phyloP scores from a whole-genome alignment of 2,113 vertebrate species.

The Xenopus borealis region DNA sequence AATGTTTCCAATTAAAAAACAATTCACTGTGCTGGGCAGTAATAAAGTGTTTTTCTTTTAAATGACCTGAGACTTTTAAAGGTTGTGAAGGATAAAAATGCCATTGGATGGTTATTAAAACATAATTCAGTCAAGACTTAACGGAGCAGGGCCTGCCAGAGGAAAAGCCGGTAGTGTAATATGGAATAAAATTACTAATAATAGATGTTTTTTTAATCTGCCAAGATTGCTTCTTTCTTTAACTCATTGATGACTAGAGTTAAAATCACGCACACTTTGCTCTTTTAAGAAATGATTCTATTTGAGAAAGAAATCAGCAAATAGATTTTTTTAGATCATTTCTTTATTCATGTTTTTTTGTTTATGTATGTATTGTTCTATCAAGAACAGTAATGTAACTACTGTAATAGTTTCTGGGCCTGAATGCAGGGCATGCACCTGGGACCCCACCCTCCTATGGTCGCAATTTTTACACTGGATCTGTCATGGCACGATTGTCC shows the following conservation, averaged over 20 bases:
- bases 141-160: conserved; percentile 54
- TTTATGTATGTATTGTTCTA: too few species aligned
- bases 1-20: conserved; percentile 81
- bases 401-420: too few species aligned
- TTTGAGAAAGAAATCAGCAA: too few species aligned
- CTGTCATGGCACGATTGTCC: too few species aligned
- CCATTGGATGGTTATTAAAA: conserved; percentile 62
- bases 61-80: conserved; percentile 60
- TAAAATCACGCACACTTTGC: too few species aligned
- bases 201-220: conserved; percentile 3
- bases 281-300: too few species aligned
- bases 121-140: conserved; percentile 66
- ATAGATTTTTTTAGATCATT: too few species aligned
- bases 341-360: too few species aligned
- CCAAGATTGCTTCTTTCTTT: background rate
- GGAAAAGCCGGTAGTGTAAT: conserved; percentile 50
- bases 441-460: too few species aligned
- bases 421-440: too few species aligned
- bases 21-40: conserved; percentile 65
- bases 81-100: conserved; percentile 55
- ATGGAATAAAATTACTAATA: conserved; percentile 29
- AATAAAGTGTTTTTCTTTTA: conserved; percentile 65
- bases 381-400: too few species aligned
- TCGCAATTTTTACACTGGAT: too few species aligned
- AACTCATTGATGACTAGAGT: background rate